Conservation (phyloP, 2,797 vertebrate species). For the Urocyon cinereoargenteus region DNA sequence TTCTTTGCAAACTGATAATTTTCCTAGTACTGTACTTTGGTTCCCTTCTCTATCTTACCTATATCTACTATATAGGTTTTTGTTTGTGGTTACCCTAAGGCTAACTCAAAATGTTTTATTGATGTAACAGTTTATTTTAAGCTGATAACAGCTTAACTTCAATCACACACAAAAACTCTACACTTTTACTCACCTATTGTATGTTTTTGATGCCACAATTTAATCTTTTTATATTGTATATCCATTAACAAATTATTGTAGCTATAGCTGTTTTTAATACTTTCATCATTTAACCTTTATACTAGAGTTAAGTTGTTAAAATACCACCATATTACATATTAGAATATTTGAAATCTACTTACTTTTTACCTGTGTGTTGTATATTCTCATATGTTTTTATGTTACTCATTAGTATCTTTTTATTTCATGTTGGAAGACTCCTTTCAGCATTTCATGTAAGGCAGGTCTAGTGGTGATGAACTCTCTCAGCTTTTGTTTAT, state of each 20-base stretch:
- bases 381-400: background rate
- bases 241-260: background rate
- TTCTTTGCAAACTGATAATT: background rate
- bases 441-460: background rate
- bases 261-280: background rate
- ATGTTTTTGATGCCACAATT: background rate
- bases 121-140: background rate
- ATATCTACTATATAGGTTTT: background rate
- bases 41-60: background rate
- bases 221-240: background rate
- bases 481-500: background rate
- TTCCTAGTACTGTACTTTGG: background rate
- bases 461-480: background rate
- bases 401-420: background rate
- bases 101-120: background rate
- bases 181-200: background rate
- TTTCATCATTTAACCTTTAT: background rate
- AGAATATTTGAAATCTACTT: background rate
- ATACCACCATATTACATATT: background rate
- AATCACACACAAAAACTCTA: background rate
- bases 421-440: background rate
- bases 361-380: background rate
- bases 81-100: background rate
- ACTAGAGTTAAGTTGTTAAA: background rate
- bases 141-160: background rate